Conservation (phyloP, 2,797 vertebrate species). For the Harpagifer antarcticus region DNA sequence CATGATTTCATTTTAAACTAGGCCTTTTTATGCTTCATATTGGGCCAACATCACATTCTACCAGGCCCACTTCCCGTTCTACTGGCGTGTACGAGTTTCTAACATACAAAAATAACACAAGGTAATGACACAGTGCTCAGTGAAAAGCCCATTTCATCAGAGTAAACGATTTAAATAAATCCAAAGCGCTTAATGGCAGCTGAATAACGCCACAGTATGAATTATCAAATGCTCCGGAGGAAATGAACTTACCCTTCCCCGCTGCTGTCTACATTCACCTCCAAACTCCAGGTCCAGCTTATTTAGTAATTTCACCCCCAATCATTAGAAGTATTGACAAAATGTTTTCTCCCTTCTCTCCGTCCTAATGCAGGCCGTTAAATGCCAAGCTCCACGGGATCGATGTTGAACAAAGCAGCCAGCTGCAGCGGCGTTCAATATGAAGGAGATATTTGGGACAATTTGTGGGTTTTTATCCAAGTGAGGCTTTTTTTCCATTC, state of each 20-base stretch:
- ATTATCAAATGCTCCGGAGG: conserved; percentile 72
- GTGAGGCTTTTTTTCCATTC: conserved; percentile 97
- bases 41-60: conserved; percentile 69
- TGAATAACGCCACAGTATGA: conserved; percentile 55
- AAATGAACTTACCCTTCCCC: conserved; percentile 92
- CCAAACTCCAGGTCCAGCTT: conserved; percentile 92
- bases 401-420: conserved; percentile 99
- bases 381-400: conserved; percentile 99
- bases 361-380: conserved; percentile 96
- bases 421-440: conserved; percentile 99
- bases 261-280: conserved; percentile 80
- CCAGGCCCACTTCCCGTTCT: conserved; percentile 51
- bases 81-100: conserved; percentile 47
- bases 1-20: conserved; percentile 72
- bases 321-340: conserved; percentile 98
- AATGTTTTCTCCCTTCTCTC: conserved; percentile 96
- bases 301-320: conserved; percentile 98
- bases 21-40: conserved; percentile 60
- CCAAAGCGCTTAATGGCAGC: conserved; percentile 41
- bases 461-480: conserved; percentile 99
- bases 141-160: conserved; percentile 62
- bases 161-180: conserved; percentile 66
- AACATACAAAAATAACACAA: conserved; percentile 48
- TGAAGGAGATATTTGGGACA: conserved; percentile 99
- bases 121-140: conserved; percentile 55